phyloP scores from a whole-genome alignment of 2,888 invertebrate genomes.

The Oscheius onirici region DNA sequence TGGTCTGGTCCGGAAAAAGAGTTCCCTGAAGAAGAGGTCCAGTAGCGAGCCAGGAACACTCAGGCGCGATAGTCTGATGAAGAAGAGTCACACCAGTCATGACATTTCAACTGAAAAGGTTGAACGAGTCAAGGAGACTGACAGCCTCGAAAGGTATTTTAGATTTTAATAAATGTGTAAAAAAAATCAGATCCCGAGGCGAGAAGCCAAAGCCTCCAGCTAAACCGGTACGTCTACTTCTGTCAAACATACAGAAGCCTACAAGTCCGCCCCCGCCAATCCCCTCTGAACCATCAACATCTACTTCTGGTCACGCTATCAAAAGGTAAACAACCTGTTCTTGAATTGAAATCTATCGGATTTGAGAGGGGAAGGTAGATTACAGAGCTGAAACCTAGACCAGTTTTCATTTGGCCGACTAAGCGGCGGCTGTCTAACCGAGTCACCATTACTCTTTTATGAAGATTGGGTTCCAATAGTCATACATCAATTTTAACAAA shows the following conservation, averaged over 20 bases:
- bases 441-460: too few species aligned
- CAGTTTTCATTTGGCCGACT: neutral
- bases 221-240: conserved; percentile 31
- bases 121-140: neutral
- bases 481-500: too few species aligned
- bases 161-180: neutral
- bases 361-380: neutral
- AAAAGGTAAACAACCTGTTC: neutral
- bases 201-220: conserved; percentile 32
- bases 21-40: conserved; percentile 30
- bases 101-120: conserved; percentile 9
- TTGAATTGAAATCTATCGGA: conserved; percentile 13
- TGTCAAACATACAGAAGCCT: conserved; percentile 1
- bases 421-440: too few species aligned
- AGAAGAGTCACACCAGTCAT: conserved; percentile 8
- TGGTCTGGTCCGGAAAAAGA: conserved; percentile 35
- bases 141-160: conserved; percentile 16
- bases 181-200: conserved; percentile 24
- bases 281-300: conserved; percentile 15
- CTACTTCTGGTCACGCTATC: neutral
- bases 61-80: neutral
- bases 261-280: neutral
- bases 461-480: too few species aligned
- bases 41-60: conserved; percentile 25
- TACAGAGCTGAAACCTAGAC: conserved; percentile 20